phyloP scores from a whole-genome alignment of 2,113 vertebrate species.

The Phylloscopus trochilus region DNA sequence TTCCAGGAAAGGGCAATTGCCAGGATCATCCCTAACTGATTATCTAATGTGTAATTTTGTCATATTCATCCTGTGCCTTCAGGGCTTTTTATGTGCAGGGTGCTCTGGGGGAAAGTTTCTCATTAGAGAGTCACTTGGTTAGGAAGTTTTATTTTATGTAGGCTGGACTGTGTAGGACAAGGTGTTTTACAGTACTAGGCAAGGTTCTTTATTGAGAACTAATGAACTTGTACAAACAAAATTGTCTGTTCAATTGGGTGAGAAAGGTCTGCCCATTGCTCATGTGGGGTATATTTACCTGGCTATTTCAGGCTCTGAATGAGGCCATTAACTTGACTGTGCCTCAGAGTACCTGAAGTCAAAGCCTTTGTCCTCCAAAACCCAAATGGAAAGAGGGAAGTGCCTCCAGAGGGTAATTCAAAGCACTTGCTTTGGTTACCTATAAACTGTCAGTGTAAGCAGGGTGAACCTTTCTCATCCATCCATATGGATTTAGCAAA shows the following conservation, averaged over 20 bases:
- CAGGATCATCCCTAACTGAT: background rate
- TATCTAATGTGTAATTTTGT: background rate
- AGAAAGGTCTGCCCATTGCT: background rate
- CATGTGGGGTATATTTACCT: background rate
- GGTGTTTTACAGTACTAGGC: background rate
- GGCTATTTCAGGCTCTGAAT: background rate
- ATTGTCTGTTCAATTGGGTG: background rate
- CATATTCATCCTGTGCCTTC: background rate
- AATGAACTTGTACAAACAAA: background rate
- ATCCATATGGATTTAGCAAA: background rate
- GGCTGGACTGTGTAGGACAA: background rate
- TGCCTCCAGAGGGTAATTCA: background rate
- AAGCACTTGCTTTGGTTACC: background rate
- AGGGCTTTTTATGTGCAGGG: background rate
- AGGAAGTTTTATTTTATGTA: background rate
- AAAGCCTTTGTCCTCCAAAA: background rate
- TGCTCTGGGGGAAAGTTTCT: background rate
- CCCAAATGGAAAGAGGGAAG: background rate
- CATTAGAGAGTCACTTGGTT: background rate
- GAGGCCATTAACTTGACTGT: background rate
- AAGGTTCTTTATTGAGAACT: background rate
- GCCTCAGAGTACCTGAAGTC: background rate
- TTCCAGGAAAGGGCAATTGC: background rate
- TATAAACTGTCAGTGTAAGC: rapidly evolving
- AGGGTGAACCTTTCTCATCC: background rate